Conservation (phyloP, 64 coral and sea anemone species). For the Montipora efflorescens region DNA sequence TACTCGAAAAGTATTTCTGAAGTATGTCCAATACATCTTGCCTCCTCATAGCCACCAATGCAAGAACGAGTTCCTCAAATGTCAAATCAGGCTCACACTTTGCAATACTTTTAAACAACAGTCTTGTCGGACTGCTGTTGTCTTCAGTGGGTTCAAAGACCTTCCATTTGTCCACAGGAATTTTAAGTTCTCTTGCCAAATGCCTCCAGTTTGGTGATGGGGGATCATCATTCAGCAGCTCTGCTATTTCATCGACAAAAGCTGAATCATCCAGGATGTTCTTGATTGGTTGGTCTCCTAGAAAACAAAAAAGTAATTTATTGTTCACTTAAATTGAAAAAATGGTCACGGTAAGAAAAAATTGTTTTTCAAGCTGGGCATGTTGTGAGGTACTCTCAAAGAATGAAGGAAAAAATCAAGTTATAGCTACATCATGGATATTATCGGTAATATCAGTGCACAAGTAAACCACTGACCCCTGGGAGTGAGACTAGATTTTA, state of each 20-base stretch:
- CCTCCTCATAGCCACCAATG: slow-evolving; percentile 91
- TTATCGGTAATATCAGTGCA: too few species aligned
- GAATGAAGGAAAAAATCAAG: neutral
- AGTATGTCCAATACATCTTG: slow-evolving; percentile 84
- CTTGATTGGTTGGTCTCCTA: slow-evolving; percentile 81
- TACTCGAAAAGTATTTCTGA: slow-evolving; percentile 77
- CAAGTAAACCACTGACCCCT: too few species aligned
- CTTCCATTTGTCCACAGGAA: slow-evolving; percentile 75
- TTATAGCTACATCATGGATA: too few species aligned
- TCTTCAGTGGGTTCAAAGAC: slow-evolving; percentile 75
- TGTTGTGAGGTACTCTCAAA: too few species aligned
- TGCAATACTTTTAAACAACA: slow-evolving; percentile 80
- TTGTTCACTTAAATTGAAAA: neutral
- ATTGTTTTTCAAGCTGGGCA: neutral
- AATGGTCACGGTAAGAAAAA: neutral
- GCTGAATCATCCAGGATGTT: slow-evolving; percentile 82
- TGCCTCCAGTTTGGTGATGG: slow-evolving; percentile 58
- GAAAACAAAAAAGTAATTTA: neutral
- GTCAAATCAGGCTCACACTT: slow-evolving; percentile 86
- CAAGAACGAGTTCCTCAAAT: slow-evolving; percentile 89
- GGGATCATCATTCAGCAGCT: slow-evolving; percentile 78
- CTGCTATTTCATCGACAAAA: slow-evolving; percentile 73
- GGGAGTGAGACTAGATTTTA: too few species aligned
- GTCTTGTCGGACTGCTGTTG: slow-evolving; percentile 75
- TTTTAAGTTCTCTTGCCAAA: slow-evolving; percentile 76